phyloP scores from a whole-genome alignment of 1,140 invertebrate species.

The Lepeophtheirus salmonis region DNA sequence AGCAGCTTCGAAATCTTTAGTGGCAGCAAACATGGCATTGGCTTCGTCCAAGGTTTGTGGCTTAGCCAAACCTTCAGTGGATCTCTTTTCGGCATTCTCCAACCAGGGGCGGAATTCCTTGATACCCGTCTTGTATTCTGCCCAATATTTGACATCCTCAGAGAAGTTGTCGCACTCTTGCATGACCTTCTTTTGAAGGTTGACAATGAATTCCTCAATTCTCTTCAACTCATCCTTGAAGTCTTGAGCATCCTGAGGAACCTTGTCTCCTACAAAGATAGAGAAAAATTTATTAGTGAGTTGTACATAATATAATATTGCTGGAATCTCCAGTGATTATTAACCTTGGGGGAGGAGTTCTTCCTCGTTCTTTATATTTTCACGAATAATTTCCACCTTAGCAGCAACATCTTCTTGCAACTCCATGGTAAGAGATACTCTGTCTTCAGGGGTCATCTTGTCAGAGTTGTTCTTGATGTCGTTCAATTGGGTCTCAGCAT shows the following conservation, averaged over 20 bases:
- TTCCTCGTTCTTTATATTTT: conserved; percentile 3
- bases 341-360: conserved; percentile 17
- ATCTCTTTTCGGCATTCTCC: conserved; percentile 21
- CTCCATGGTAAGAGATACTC: conserved; percentile 22
- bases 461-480: conserved; percentile 21
- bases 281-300: not conserved
- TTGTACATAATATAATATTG: not conserved
- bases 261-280: conserved; percentile 14
- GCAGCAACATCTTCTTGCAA: conserved; percentile 21
- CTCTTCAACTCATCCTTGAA: conserved; percentile 18
- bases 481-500: conserved; percentile 22
- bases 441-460: conserved; percentile 22
- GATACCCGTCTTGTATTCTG: conserved; percentile 23
- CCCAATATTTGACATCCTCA: conserved; percentile 24
- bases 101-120: conserved; percentile 24
- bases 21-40: conserved; percentile 20
- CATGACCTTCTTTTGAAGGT: conserved; percentile 11
- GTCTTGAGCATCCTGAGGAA: conserved; percentile 15
- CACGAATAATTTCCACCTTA: conserved; percentile 12
- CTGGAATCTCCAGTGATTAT: not conserved
- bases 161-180: conserved; percentile 18
- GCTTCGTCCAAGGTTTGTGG: conserved; percentile 22
- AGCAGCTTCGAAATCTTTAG: conserved; percentile 14
- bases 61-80: conserved; percentile 21
- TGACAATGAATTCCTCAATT: conserved; percentile 11